A percentile compares a stretch with the other conserved stretches of the same genome.
phyloP scores from a whole-genome alignment of 2,888 invertebrate species.

The Drosophila bunnanda region DNA sequence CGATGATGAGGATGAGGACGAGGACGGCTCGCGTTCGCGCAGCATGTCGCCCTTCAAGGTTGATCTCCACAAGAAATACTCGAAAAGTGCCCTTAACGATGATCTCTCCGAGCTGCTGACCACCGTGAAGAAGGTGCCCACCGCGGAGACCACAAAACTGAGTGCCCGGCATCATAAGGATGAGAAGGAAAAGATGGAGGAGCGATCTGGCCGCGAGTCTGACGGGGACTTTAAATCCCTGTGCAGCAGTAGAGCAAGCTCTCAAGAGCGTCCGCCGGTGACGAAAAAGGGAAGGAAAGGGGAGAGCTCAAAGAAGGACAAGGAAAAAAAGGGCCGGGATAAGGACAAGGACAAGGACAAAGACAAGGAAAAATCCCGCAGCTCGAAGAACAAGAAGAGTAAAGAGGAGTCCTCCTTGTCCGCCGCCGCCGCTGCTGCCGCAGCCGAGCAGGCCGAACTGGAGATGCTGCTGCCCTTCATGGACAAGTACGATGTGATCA shows the following conservation, averaged over 20 bases:
- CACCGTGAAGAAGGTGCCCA: conserved; percentile 79
- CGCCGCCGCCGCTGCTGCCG: conserved; percentile 74
- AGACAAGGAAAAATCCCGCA: conserved; percentile 57
- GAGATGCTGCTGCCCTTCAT: conserved; percentile 83
- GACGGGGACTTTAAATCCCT: conserved; percentile 78
- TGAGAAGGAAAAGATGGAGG: conserved; percentile 46
- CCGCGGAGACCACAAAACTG: conserved; percentile 61
- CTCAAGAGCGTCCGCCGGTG: conserved; percentile 47
- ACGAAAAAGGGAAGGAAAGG: conserved; percentile 48
- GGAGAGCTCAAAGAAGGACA: conserved; percentile 41
- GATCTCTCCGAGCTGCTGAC: conserved; percentile 82
- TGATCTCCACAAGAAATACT: conserved; percentile 85
- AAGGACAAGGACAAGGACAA: conserved; percentile 47
- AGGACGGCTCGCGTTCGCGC: conserved; percentile 78
- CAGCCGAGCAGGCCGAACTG: conserved; percentile 77
- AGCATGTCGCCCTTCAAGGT: conserved; percentile 84
- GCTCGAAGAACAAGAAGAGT: conserved; percentile 58
- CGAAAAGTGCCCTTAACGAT: conserved; percentile 84
- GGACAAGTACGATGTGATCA: conserved; percentile 88
- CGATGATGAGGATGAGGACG: conserved; percentile 63
- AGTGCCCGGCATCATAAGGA: conserved; percentile 64
- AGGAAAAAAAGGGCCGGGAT: conserved; percentile 25
- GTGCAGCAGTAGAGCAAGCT: conserved; percentile 70
- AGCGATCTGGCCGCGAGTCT: conserved; percentile 38
- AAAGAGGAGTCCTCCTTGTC: conserved; percentile 57